Percentiles rank a stretch among this genome's conserved stretches.
Conservation (phyloP, 2,797 vertebrate species). For the Cichlasoma orientale region DNA sequence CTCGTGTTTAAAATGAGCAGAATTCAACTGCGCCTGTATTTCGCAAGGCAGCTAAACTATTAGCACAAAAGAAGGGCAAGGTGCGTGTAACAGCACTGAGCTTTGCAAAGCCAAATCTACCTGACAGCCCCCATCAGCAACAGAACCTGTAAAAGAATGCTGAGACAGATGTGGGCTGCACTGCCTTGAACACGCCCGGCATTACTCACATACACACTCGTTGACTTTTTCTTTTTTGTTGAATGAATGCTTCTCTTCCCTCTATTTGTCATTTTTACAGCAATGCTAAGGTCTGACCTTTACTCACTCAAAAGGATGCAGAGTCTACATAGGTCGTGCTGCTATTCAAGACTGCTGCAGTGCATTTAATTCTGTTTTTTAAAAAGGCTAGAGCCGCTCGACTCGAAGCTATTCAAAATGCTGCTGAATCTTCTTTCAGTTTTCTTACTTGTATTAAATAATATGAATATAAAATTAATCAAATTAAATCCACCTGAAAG, state of each 20-base stretch:
- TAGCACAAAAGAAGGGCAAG: background rate
- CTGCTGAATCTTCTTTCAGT: conserved; percentile 1
- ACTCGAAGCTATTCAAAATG: background rate
- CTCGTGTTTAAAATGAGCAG: background rate
- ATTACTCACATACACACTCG: background rate
- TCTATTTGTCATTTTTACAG: conserved; percentile 15
- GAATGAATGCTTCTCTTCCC: background rate
- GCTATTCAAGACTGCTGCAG: background rate
- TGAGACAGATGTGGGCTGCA: background rate
- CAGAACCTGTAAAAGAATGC: conserved; percentile 1
- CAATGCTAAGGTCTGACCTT: conserved; percentile 24
- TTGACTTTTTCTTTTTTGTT: background rate
- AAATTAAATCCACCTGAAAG: background rate
- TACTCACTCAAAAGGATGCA: background rate
- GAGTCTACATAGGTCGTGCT: background rate
- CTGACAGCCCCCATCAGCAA: background rate
- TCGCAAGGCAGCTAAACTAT: background rate
- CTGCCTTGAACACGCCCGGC: background rate
- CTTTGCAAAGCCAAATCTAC: background rate
- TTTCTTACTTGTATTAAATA: background rate
- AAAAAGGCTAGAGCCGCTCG: background rate
- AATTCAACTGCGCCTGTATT: background rate
- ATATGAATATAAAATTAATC: background rate
- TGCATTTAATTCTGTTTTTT: background rate
- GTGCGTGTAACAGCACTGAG: background rate